These are phyloP conservation scores for Scaptomyza montana DNA, from an alignment of 1,140 invertebrate genomes.

Conservation along the genomic window DNA sequence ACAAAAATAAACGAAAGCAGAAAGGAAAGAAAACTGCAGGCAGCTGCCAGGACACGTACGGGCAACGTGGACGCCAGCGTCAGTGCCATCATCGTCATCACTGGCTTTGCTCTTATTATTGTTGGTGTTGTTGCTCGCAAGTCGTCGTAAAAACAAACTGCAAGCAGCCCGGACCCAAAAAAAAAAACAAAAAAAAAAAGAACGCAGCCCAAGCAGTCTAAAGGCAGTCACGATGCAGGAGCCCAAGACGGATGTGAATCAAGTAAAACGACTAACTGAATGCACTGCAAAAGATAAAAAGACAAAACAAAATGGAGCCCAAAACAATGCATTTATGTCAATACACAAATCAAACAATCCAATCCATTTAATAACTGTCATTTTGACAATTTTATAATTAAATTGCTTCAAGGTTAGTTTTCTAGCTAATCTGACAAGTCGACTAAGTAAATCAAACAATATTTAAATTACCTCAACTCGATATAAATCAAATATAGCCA, in stretches of 20 bases:
- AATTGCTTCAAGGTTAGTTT: no score
- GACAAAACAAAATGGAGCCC: no score
- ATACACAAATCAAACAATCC: no score
- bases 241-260: neutral
- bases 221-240: no score
- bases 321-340: no score
- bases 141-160: conserved; percentile 77
- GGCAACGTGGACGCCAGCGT: conserved; percentile 56
- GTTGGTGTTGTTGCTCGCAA: conserved; percentile 48
- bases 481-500: no score
- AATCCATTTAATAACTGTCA: no score
- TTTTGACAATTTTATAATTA: no score
- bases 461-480: no score
- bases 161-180: conserved; percentile 48
- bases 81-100: conserved; percentile 38
- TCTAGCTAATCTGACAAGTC: no score
- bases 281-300: neutral
- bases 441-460: no score
- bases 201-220: neutral
- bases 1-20: neutral
- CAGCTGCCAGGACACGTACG: conserved; percentile 77
- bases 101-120: conserved; percentile 28
- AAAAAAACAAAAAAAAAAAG: conserved; percentile 16
- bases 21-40: conserved; percentile 55
- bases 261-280: neutral